These are phyloP conservation scores for Drosophila rufa DNA, from an alignment of 1,140 invertebrate species.

Conservation along the genomic window DNA sequence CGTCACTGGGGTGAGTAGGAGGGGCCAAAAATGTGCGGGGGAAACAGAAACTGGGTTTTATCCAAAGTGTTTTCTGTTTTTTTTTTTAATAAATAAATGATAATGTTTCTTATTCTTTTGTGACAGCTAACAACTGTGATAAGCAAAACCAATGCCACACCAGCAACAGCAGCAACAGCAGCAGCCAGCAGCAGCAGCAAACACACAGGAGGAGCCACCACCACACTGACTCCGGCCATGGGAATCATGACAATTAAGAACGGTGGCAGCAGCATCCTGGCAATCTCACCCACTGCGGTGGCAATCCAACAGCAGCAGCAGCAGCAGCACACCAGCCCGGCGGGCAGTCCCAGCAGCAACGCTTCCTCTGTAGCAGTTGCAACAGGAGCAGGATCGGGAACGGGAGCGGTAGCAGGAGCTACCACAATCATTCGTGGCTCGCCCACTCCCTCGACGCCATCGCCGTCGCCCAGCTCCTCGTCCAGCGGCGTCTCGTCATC, in stretches of 20 bases:
- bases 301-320: conserved; percentile 30
- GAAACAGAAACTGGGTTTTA: no score
- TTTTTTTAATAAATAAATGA: background rate
- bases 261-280: conserved; percentile 26
- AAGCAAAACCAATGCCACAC: conserved; percentile 61
- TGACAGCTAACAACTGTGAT: conserved; percentile 67
- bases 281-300: conserved; percentile 39
- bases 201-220: conserved; percentile 21
- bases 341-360: conserved; percentile 61
- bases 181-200: conserved; percentile 19
- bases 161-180: conserved; percentile 30
- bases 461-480: conserved; percentile 79
- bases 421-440: conserved; percentile 70
- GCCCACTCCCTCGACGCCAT: conserved; percentile 82
- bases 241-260: conserved; percentile 56
- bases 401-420: conserved; percentile 4
- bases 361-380: background rate
- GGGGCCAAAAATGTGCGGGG: background rate
- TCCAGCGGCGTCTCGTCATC: conserved; percentile 80
- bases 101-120: background rate
- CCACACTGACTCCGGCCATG: conserved; percentile 42
- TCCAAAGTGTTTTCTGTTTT: no score
- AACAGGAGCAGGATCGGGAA: background rate
- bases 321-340: conserved; percentile 45
- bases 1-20: conserved; percentile 56